Conservation (phyloP, 2,888 invertebrate genomes). For the Chalcis sispes region DNA sequence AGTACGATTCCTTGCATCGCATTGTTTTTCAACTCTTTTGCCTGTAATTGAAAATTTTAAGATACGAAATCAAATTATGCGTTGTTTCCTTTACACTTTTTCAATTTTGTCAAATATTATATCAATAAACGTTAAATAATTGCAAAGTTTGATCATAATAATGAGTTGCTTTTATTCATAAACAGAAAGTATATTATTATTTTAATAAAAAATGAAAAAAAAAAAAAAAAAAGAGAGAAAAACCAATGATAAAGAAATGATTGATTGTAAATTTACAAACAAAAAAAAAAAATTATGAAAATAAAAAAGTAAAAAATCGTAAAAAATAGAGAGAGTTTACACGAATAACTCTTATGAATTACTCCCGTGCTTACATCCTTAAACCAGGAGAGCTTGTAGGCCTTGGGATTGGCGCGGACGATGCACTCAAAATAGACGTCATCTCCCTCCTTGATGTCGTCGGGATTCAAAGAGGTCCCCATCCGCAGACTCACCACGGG, state of each 20-base stretch:
- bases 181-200: too few species aligned
- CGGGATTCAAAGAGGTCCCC: slow-evolving; percentile 89
- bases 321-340: too few species aligned
- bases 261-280: too few species aligned
- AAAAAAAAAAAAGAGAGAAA: too few species aligned
- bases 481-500: slow-evolving; percentile 89
- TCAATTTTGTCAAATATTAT: too few species aligned
- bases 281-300: background rate
- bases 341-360: slow-evolving; percentile 65
- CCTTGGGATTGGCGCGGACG: slow-evolving; percentile 89
- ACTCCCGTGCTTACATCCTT: slow-evolving; percentile 83
- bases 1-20: slow-evolving; percentile 88
- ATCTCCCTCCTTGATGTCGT: slow-evolving; percentile 92
- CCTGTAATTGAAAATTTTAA: slow-evolving; percentile 78
- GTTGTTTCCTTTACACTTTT: too few species aligned
- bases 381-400: slow-evolving; percentile 90
- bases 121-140: too few species aligned
- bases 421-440: slow-evolving; percentile 93
- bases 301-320: background rate
- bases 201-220: too few species aligned
- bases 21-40: slow-evolving; percentile 89
- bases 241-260: too few species aligned
- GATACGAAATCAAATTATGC: too few species aligned
- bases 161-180: too few species aligned
- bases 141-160: too few species aligned